Percentiles rank a stretch among this genome's conserved stretches.
phyloP scores from a whole-genome alignment of 2,797 vertebrate genomes.

The Cygnus olor region DNA sequence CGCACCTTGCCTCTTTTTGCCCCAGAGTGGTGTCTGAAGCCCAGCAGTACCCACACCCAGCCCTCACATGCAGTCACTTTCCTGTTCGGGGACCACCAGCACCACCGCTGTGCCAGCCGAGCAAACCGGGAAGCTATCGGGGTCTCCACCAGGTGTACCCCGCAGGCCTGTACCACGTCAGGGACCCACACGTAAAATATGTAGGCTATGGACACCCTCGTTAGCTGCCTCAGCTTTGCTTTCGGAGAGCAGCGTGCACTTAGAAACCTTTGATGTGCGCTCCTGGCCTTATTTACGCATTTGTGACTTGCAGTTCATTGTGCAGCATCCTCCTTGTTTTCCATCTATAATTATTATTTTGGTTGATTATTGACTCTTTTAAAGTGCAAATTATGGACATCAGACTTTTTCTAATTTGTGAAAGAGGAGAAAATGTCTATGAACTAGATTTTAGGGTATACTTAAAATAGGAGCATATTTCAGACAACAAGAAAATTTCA shows the following conservation, averaged over 20 bases:
- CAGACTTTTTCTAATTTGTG: conserved; percentile 36
- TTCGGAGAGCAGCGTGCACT: neutral
- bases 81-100: too few relatives aligned
- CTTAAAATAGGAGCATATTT: conserved; percentile 69
- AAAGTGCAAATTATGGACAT: conserved; percentile 72
- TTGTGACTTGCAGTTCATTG: conserved; percentile 4
- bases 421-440: conserved; percentile 62
- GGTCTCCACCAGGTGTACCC: too few relatives aligned
- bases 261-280: conserved; percentile 62
- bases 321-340: conserved; percentile 8
- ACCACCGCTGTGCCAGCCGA: too few relatives aligned
- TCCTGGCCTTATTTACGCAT: conserved; percentile 42
- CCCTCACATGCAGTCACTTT: too few relatives aligned
- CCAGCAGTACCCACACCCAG: too few relatives aligned
- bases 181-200: neutral
- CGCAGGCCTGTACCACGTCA: too few relatives aligned
- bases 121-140: too few relatives aligned
- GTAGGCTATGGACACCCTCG: neutral
- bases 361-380: conserved; percentile 72
- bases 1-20: too few relatives aligned
- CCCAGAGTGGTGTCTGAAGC: too few relatives aligned
- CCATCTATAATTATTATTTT: conserved; percentile 59
- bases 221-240: neutral
- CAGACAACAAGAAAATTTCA: conserved; percentile 71
- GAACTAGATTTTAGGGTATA: conserved; percentile 66